A percentile compares a stretch with the other conserved stretches of the same genome.
Conservation (phyloP, 2,888 invertebrate genomes). For the Apantesis nais region DNA sequence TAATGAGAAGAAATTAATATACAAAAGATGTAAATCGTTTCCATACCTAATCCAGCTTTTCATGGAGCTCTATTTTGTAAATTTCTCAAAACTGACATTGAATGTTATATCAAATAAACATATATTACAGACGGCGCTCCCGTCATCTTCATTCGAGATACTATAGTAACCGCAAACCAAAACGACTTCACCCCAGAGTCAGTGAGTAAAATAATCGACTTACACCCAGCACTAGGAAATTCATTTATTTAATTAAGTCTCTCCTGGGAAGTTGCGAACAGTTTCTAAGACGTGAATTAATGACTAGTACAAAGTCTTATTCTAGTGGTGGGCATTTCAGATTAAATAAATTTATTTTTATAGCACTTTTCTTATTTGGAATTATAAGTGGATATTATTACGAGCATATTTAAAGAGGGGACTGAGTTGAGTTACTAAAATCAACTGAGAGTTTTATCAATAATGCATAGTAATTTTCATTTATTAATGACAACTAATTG, state of each 20-base stretch:
- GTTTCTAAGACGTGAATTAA: constrained; percentile 44
- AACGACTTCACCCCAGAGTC: constrained; percentile 38
- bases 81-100: neutral
- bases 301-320: constrained; percentile 42
- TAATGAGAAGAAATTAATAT: neutral
- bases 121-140: neutral
- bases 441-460: too few species aligned
- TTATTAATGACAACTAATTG: neutral
- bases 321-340: constrained; percentile 29
- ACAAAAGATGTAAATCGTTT: neutral
- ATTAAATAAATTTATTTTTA: constrained; percentile 5
- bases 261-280: constrained; percentile 38
- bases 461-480: neutral
- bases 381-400: neutral
- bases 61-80: neutral
- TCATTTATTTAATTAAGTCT: constrained; percentile 65
- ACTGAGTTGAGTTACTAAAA: too few species aligned
- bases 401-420: neutral
- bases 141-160: constrained; percentile 33
- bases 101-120: neutral
- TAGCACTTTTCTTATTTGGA: constrained; percentile 1
- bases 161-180: constrained; percentile 32
- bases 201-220: constrained; percentile 62
- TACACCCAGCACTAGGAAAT: constrained; percentile 50
- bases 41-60: neutral